These are phyloP conservation scores for Alauda arvensis DNA, from an alignment of 2,797 vertebrate species.

Conservation along the genomic window DNA sequence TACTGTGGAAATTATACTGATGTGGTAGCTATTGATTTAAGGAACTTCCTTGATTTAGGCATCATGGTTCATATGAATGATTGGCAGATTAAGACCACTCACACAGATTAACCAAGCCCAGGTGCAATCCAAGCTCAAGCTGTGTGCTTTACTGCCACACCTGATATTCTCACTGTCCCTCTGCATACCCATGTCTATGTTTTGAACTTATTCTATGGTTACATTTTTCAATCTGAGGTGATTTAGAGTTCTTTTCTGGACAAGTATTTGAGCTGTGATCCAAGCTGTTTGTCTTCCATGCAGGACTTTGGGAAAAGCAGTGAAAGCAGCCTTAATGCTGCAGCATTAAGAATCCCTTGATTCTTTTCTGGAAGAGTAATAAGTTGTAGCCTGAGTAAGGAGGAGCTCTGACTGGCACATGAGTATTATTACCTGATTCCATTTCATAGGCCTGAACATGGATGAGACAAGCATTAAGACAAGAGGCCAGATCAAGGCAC, in stretches of 20 bases:
- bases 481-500: background rate
- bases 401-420: background rate
- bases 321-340: background rate
- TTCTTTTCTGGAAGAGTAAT: background rate
- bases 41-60: background rate
- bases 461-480: background rate
- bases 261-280: background rate
- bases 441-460: background rate
- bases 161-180: background rate
- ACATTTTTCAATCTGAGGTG: background rate
- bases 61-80: rapidly evolving
- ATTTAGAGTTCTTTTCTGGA: background rate
- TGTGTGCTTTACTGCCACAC: background rate
- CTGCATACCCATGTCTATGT: background rate
- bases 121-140: background rate
- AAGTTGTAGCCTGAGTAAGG: background rate
- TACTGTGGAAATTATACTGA: background rate
- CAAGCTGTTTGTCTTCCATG: background rate
- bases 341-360: background rate
- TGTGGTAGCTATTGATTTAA: background rate
- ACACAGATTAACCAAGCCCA: background rate
- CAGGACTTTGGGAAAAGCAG: background rate
- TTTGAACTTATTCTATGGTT: background rate
- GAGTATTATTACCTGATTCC: background rate
- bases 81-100: background rate